phyloP scores from a whole-genome alignment of 2,888 invertebrate genomes.

The Nemotelus pantherinus region DNA sequence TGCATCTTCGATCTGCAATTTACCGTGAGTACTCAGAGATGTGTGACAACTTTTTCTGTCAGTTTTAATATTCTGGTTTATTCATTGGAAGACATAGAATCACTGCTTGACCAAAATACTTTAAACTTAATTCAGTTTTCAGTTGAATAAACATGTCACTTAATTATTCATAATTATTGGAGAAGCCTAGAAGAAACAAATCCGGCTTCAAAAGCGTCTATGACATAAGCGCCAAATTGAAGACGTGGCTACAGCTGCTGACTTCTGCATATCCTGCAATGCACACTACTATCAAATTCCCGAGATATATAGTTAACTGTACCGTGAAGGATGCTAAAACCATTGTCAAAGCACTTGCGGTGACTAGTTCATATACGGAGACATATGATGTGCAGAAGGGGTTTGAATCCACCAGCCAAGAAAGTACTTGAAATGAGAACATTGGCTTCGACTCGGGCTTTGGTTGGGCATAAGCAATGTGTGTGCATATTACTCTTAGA shows the following conservation, averaged over 20 bases:
- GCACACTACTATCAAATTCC: not conserved
- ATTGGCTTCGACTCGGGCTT: not conserved
- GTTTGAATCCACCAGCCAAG: not conserved
- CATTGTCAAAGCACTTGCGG: constrained; percentile 16
- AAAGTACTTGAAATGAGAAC: not conserved
- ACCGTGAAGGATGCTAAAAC: not conserved
- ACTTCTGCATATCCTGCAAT: not conserved
- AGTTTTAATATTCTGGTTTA: no score
- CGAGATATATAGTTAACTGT: not conserved
- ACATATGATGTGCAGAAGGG: not conserved
- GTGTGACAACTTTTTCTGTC: no score
- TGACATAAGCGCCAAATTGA: no score
- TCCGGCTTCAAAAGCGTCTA: no score
- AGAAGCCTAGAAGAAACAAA: no score
- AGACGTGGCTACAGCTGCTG: constrained; percentile 36
- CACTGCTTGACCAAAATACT: no score
- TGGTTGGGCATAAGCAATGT: not conserved
- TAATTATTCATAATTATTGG: no score
- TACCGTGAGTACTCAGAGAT: no score
- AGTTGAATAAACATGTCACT: no score
- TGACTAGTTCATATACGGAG: not conserved
- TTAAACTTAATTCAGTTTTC: no score
- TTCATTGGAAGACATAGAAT: no score
- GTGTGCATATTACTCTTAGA: constrained; percentile 38
- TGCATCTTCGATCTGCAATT: no score